Base-by-base conservation (phyloP, 2,888 invertebrate genomes). In the Carpatolechia fugitivella region DNA sequence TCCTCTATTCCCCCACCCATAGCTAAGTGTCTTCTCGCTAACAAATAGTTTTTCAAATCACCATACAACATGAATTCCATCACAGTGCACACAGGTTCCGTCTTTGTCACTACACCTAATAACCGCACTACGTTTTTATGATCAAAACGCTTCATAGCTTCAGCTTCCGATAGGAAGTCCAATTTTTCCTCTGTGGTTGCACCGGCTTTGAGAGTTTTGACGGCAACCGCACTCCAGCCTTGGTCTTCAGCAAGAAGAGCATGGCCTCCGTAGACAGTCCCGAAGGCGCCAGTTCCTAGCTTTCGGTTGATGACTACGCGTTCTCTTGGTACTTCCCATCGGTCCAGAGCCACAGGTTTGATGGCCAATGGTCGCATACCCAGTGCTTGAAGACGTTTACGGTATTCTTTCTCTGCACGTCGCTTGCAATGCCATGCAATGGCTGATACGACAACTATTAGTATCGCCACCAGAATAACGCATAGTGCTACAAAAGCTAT, bases 21-120 rank as follows among this genome's bases (percentile, higher is more conserved):
- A 0, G 96, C 96, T 70, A 97, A 90, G 82, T 96, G 95, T 40
- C 98, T 92, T 61, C 98, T 92, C 11, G 96, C 96, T 62, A 98
- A 81, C 56, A 98, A 90, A 82, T 94, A 98, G 7, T 95, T 97
- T 85, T 97, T 98, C 62, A 98, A 85, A 78, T 98, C 98, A 18
- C 97, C 98, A 76, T 97, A 97, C 35, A 98, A 86, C 96, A 97
- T 96, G 73, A 97, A 97, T 80, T 98, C 98, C 97, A 98, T 98
- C 11, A 98, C 93, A 0, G 96, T 96, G 74, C 96, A 95, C 44
- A 97, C 95, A 0, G 98, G 97, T 70, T 97, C 97, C 44, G 93
- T 93, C 71, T 95, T 94, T 0, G 97, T 95, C 68, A 97, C 96
- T 10, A 98, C 97, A 0, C 95, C 98, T 16, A 97, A 83, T 30